phyloP scores from a whole-genome alignment of 2,797 vertebrate genomes.

The Luscinia megarhynchos region DNA sequence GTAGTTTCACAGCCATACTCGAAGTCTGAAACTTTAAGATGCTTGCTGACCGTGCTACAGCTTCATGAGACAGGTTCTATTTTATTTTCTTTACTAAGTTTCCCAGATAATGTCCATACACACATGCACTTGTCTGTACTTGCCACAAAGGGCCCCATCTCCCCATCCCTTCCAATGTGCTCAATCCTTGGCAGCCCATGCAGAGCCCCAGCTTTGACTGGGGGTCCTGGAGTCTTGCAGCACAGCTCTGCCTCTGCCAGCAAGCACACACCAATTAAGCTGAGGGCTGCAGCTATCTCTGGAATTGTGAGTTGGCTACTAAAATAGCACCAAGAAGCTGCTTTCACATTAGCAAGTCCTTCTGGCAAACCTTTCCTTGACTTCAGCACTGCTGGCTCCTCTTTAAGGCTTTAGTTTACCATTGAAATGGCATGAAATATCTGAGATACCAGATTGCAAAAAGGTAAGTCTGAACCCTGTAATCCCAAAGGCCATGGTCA shows the following conservation, averaged over 20 bases:
- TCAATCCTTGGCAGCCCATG: background rate
- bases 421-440: background rate
- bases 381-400: background rate
- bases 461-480: background rate
- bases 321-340: background rate
- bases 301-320: background rate
- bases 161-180: fast-evolving
- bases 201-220: background rate
- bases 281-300: background rate
- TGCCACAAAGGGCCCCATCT: background rate
- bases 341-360: background rate
- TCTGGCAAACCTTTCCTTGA: background rate
- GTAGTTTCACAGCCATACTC: constrained; percentile 20
- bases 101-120: background rate
- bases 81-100: background rate
- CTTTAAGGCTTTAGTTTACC: background rate
- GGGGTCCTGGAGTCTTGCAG: background rate
- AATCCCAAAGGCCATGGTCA: background rate
- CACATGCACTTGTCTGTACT: background rate
- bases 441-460: background rate
- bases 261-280: background rate
- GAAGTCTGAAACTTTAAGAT: constrained; percentile 30
- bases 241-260: background rate
- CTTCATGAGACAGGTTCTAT: background rate
- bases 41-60: background rate